phyloP scores from a whole-genome alignment of 53 echinoderm and acorn worm species.

The Patiria pectinifera region DNA sequence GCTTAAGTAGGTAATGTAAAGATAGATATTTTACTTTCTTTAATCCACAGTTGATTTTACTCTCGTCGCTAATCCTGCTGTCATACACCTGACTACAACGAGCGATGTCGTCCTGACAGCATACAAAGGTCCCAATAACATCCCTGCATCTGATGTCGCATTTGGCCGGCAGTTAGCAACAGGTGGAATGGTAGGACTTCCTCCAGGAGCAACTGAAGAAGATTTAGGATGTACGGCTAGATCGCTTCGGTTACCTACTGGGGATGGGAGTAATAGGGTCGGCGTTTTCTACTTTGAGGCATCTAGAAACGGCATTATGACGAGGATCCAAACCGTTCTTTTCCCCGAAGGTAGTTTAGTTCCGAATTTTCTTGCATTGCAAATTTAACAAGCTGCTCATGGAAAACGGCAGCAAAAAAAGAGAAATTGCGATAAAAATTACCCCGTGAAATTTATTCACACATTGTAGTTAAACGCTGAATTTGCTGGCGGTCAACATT shows the following conservation, averaged over 20 bases:
- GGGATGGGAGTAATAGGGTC: not conserved
- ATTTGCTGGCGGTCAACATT: too few species aligned
- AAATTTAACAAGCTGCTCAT: too few species aligned
- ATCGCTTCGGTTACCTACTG: not conserved
- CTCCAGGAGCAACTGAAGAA: not conserved
- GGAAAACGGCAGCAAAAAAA: too few species aligned
- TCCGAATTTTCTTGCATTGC: too few species aligned
- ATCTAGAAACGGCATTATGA: not conserved
- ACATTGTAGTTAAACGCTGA: too few species aligned
- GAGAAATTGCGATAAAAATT: too few species aligned
- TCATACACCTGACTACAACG: not conserved
- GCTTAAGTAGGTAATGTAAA: too few species aligned
- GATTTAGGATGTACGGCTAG: not conserved
- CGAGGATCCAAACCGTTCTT: conserved; percentile 2
- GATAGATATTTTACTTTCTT: too few species aligned
- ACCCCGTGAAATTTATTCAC: too few species aligned
- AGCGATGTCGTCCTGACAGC: conserved; percentile 2
- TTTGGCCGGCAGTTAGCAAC: too few species aligned
- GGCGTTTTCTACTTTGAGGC: conserved; percentile 24
- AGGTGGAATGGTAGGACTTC: not conserved
- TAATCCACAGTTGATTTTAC: too few species aligned
- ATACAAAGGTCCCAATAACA: conserved; percentile 27
- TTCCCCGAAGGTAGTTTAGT: not conserved
- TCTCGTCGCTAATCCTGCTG: not conserved
- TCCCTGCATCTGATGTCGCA: not conserved